phyloP scores from a whole-genome alignment of 2,888 invertebrate genomes.

The Cheilosia urbana region DNA sequence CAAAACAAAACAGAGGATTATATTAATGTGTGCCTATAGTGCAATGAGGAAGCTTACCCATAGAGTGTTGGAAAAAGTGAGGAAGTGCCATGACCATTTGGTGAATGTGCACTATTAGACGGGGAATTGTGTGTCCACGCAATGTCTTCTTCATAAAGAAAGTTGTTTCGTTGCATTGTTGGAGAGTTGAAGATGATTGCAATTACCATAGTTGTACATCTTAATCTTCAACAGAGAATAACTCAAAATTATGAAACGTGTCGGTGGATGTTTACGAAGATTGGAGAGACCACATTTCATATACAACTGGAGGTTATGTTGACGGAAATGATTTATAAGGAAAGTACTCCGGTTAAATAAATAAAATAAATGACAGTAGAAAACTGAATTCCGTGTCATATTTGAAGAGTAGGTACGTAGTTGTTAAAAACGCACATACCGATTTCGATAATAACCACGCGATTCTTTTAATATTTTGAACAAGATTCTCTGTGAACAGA shows the following conservation, averaged over 20 bases:
- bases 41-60: slow-evolving; percentile 60
- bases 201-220: slow-evolving; percentile 46
- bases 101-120: slow-evolving; percentile 52
- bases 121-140: slow-evolving; percentile 54
- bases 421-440: too few species aligned
- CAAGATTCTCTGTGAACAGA: too few species aligned
- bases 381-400: too few species aligned
- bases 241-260: slow-evolving; percentile 41
- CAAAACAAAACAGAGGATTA: neutral
- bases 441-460: too few species aligned
- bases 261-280: neutral
- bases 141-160: slow-evolving; percentile 51
- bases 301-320: too few species aligned
- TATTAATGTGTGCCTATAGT: slow-evolving; percentile 4
- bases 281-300: neutral
- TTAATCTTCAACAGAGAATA: slow-evolving; percentile 26
- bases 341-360: too few species aligned
- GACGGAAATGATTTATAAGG: too few species aligned
- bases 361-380: too few species aligned
- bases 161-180: slow-evolving; percentile 56
- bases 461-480: too few species aligned
- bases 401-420: too few species aligned
- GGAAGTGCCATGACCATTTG: slow-evolving; percentile 46
- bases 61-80: slow-evolving; percentile 34
- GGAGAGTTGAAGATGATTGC: slow-evolving; percentile 18